A percentile compares a stretch with the other conserved stretches of the same genome.
Conservation (phyloP, 37 sponge, comb jelly and placozoan genomes). For the Crambe crambe region DNA sequence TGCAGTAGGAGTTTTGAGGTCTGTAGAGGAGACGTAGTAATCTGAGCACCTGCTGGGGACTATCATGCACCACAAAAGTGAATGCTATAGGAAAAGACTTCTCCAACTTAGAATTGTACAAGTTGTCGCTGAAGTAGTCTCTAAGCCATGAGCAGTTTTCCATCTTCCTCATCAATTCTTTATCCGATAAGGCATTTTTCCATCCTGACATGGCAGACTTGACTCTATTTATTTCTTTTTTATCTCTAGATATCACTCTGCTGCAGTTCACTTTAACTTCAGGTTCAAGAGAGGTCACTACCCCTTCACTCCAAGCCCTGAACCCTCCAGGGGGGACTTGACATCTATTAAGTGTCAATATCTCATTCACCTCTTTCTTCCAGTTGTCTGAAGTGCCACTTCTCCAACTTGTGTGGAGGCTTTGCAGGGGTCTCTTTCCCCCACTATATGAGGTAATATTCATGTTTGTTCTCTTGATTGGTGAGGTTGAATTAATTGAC, state of each 20-base stretch:
- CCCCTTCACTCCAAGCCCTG: conserved; percentile 13
- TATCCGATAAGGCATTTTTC: background rate
- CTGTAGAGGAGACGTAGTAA: conserved; percentile 29
- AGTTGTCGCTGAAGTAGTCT: conserved; percentile 15
- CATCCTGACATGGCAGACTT: background rate
- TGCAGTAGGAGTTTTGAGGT: conserved; percentile 48
- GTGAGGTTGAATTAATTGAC: no score
- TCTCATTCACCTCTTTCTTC: no score
- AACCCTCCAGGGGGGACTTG: background rate
- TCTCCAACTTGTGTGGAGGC: no score
- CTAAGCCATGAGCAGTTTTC: background rate
- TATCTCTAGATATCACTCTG: conserved; percentile 5
- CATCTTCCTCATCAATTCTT: background rate
- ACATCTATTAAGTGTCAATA: background rate
- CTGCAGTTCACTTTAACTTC: conserved; percentile 5
- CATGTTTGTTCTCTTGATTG: no score
- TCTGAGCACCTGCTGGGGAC: conserved; percentile 26
- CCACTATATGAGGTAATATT: no score
- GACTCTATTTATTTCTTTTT: background rate
- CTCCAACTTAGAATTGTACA: conserved; percentile 26
- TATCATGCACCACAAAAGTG: conserved; percentile 3
- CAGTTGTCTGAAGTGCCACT: no score
- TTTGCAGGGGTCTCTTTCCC: no score
- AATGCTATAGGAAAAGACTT: conserved; percentile 26
- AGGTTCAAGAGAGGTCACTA: conserved; percentile 19